These are phyloP conservation scores for Elmis aenea DNA, from an alignment of 2,888 invertebrate species.

Conservation along the genomic window DNA sequence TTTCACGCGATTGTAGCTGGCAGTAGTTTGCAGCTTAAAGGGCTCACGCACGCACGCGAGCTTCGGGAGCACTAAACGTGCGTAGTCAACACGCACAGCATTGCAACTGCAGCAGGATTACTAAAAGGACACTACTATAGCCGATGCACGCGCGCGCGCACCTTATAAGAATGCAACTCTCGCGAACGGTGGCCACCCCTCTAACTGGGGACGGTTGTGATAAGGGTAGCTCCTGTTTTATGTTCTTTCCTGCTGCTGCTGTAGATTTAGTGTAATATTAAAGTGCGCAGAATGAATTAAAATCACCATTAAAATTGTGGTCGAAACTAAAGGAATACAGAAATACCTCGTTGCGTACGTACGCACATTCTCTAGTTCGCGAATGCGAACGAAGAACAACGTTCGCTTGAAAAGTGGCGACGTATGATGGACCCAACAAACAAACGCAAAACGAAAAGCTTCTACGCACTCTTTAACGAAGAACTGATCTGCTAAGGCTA, in stretches of 20 bases:
- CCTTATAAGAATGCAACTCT: slow-evolving; percentile 32
- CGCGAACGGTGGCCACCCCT: slow-evolving; percentile 25
- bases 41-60: slow-evolving; percentile 21
- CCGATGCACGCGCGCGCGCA: slow-evolving; percentile 46
- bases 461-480: too few species aligned
- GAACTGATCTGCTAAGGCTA: too few species aligned
- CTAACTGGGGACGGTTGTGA: slow-evolving; percentile 17
- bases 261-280: slow-evolving; percentile 19
- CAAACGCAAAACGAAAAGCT: too few species aligned
- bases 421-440: too few species aligned
- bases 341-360: too few species aligned
- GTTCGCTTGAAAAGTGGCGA: too few species aligned
- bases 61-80: slow-evolving; percentile 23
- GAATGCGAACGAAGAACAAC: too few species aligned
- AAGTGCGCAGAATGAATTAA: slow-evolving; percentile 20
- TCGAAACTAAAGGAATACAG: too few species aligned
- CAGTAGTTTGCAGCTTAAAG: slow-evolving; percentile 8
- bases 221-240: slow-evolving; percentile 22
- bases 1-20: not conserved
- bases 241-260: slow-evolving; percentile 21
- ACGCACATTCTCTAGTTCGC: too few species aligned
- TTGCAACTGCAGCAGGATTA: slow-evolving; percentile 40
- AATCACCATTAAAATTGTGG: slow-evolving; percentile 15
- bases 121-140: slow-evolving; percentile 24
- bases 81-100: slow-evolving; percentile 36